Conservation (phyloP, 2,888 invertebrate species). For the Chorisops tibialis region DNA sequence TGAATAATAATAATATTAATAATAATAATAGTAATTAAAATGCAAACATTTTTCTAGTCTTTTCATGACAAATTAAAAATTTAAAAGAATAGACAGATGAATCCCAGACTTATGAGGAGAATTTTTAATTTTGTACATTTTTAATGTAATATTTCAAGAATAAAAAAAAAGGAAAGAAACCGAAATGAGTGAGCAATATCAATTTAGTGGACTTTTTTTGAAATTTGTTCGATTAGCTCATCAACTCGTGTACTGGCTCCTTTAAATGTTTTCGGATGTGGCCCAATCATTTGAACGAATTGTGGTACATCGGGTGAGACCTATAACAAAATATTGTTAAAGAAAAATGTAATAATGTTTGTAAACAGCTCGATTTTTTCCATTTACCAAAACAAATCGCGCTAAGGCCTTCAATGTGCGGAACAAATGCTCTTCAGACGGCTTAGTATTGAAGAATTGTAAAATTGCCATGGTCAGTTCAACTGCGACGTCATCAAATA, state of each 20-base stretch:
- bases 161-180: neutral
- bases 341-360: neutral
- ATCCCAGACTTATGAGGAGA: no score
- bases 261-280: conserved; percentile 76
- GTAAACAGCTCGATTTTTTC: neutral
- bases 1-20: no score
- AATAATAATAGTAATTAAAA: no score
- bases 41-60: no score
- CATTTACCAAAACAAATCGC: conserved; percentile 51
- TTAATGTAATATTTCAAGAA: neutral
- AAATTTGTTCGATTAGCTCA: conserved; percentile 72
- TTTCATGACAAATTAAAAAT: no score
- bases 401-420: conserved; percentile 76
- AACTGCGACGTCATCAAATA: conserved; percentile 90
- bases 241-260: conserved; percentile 79
- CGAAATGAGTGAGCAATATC: neutral
- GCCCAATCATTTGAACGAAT: conserved; percentile 86
- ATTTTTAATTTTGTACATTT: no score
- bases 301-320: conserved; percentile 85
- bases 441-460: conserved; percentile 79
- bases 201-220: conserved; percentile 59
- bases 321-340: conserved; percentile 50
- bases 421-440: conserved; percentile 75
- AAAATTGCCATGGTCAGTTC: conserved; percentile 88
- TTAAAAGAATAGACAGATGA: no score